Conservation (phyloP, 2,797 vertebrate species). For the Natrix natrix region DNA sequence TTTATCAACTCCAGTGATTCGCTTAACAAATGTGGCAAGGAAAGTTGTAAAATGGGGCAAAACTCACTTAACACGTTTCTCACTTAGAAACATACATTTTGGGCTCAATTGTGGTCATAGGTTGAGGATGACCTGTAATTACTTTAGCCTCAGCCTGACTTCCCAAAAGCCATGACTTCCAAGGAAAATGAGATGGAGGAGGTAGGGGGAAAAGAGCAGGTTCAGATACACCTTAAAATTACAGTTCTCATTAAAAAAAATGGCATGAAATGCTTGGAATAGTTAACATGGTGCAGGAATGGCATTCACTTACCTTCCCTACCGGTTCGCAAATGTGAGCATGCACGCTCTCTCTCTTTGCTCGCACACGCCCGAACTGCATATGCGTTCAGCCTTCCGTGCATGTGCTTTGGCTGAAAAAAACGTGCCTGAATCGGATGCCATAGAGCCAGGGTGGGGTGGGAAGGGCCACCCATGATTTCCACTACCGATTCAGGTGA, state of each 20-base stretch:
- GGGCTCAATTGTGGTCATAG: background rate
- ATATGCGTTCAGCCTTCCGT: too few species aligned
- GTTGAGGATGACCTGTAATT: background rate
- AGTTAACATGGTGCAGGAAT: background rate
- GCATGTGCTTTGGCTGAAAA: too few species aligned
- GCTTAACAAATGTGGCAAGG: background rate
- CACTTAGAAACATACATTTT: background rate
- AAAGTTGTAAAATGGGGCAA: background rate
- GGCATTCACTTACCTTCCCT: too few species aligned
- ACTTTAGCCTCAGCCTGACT: background rate
- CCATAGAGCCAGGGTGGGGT: too few species aligned
- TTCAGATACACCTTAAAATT: background rate
- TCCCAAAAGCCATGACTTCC: background rate
- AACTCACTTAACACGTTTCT: background rate
- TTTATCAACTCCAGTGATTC: background rate
- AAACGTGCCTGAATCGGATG: too few species aligned
- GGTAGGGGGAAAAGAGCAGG: background rate
- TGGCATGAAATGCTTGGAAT: background rate
- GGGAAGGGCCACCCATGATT: too few species aligned
- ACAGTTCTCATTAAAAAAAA: background rate
- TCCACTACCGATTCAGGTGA: too few species aligned
- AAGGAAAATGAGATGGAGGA: background rate
- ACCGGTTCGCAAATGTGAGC: too few species aligned
- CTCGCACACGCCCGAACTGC: too few species aligned
- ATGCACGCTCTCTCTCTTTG: too few species aligned